These are phyloP conservation scores for Channa maculata DNA, from an alignment of 2,113 vertebrate genomes.

Conservation along the genomic window DNA sequence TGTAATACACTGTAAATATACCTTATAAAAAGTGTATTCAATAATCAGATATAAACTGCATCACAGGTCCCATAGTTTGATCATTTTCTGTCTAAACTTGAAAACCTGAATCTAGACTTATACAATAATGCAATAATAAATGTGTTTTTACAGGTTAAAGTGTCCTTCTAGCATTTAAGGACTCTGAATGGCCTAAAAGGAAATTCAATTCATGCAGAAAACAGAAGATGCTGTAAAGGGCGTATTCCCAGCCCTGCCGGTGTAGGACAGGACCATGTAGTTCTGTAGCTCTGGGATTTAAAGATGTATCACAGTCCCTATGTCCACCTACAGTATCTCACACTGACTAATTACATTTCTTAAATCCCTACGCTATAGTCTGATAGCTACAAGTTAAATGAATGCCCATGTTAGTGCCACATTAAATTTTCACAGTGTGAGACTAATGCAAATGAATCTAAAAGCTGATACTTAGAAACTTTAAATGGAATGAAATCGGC, in stretches of 20 bases:
- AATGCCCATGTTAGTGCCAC: not conserved
- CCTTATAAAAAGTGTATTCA: too few relatives aligned
- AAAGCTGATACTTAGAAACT: not conserved
- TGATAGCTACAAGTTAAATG: not conserved
- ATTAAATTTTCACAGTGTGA: not conserved
- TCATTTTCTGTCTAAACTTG: not conserved
- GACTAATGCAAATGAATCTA: not conserved
- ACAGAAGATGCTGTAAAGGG: not conserved
- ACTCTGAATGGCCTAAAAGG: not conserved
- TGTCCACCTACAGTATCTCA: not conserved
- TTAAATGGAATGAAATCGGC: not conserved
- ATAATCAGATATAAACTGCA: too few relatives aligned
- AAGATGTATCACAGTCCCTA: not conserved
- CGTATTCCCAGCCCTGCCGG: conserved; percentile 2
- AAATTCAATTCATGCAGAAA: conserved; percentile 1
- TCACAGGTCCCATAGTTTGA: not conserved
- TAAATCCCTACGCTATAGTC: not conserved
- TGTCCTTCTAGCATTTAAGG: not conserved
- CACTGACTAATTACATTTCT: not conserved
- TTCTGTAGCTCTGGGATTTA: not conserved
- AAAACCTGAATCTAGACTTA: not conserved
- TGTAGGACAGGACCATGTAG: not conserved
- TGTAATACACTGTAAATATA: too few relatives aligned
- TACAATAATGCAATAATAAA: too few relatives aligned
- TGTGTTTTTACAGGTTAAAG: not conserved